Evolutionary conservation across 1,140 invertebrate genomes (phyloP), one percentile per base, ranked within the genome.

Genomic region (Lordiphosa collinella): DNA sequence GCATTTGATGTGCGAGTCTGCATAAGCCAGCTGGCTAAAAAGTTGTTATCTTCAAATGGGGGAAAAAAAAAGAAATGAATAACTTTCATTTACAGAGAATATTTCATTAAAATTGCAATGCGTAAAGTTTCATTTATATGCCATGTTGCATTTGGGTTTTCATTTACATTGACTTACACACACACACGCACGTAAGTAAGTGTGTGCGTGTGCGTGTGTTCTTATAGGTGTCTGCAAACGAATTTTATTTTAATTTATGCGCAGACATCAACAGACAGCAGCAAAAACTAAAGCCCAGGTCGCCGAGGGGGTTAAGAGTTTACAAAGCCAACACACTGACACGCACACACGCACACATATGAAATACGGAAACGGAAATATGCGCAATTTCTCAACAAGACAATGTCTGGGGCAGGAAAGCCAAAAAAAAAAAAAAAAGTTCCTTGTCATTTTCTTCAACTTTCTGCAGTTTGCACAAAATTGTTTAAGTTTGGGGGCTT

Each of bases 231-330:
- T 65, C 46, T 60, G 66, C 35, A 55, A 59, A 60, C 47, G 67
- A 71, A 61, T 69, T 54, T 66, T 56, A 70, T 60, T 66, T 80
- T 82, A 80, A 80, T 76, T 80, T 80, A 80, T 80, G 76, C 76
- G 16, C 69, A 61, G 56, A 70, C 62, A 60, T 60, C 47, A 49
- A 35, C 55, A 51, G 34, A 47, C 63, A 38, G 48, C 58, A 74
- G 51, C 59, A 67, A 54, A 58, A 82, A 82, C 70, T 74, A 66
- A 67, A 79, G 36, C 37, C 44, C 52, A 80, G 75, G 48, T 80
- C 58, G 63, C 25, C 36, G 48, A n/a, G 37, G 25, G 37, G 18
- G 29, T 48, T 34, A 59, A 57, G 35, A 67, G 62, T 44, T 57
- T 41, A 47, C 51, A 50, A 61, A 69, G 37, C 9, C 37, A 29